Evolutionary conservation across 2,113 vertebrate species (phyloP).

Genomic region (Micromys minutus): DNA sequence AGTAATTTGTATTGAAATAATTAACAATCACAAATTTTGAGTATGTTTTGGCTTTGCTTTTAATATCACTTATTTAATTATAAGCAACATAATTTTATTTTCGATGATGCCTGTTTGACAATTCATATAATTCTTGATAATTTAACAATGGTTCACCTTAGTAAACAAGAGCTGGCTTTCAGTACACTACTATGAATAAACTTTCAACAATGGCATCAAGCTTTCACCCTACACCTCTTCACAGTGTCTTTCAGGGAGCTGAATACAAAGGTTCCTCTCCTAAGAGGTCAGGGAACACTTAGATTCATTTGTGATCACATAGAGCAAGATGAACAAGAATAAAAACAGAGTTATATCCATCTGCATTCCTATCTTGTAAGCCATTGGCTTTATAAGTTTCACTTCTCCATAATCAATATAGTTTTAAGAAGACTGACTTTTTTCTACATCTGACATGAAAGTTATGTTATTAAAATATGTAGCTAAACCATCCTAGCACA

Average conservation of each 20-base stretch:
- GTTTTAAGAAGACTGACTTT: not conserved
- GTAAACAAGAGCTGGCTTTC: not conserved
- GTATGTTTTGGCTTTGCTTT: not conserved
- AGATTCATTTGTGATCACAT: too few species aligned
- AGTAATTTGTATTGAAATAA: not conserved
- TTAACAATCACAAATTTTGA: not conserved
- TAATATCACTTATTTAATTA: not conserved
- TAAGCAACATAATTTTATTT: not conserved
- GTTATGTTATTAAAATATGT: not conserved
- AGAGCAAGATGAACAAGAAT: not conserved
- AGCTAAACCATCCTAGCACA: not conserved
- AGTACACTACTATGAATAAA: not conserved
- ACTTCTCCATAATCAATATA: fast-evolving
- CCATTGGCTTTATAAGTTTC: not conserved
- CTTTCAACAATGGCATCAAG: not conserved
- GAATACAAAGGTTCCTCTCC: not conserved
- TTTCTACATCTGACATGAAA: not conserved
- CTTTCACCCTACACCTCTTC: not conserved
- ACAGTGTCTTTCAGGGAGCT: not conserved
- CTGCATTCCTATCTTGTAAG: not conserved
- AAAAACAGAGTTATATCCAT: not conserved
- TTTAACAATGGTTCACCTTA: not conserved
- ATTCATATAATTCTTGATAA: not conserved
- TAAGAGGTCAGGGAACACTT: not conserved
- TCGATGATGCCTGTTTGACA: not conserved